These are phyloP conservation scores for Disparrhopalites patrizii DNA, from an alignment of 2,888 invertebrate species.

Conservation along the genomic window DNA sequence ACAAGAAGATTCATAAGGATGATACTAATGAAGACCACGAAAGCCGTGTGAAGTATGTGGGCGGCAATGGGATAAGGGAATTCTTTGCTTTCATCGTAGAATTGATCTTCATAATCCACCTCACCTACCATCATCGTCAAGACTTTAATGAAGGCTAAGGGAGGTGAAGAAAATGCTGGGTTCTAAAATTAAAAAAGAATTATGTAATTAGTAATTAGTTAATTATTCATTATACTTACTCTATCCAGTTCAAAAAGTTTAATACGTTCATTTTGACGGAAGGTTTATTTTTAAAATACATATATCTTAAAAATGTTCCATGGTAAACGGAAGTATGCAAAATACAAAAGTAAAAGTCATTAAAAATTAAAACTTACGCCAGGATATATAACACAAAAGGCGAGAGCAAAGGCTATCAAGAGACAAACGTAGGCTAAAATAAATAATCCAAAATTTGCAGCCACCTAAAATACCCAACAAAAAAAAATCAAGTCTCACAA, in stretches of 20 bases:
- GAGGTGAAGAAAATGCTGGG: constrained; percentile 40
- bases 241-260: not conserved
- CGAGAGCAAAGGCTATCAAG: constrained; percentile 78
- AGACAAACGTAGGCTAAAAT: constrained; percentile 79
- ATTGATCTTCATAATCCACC: constrained; percentile 45
- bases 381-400: constrained; percentile 83
- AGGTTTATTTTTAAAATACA: not conserved
- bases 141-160: constrained; percentile 43
- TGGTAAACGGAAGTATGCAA: no score
- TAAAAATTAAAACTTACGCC: constrained; percentile 32
- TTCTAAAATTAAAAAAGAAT: constrained; percentile 28
- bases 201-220: not conserved
- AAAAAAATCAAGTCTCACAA: not conserved
- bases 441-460: constrained; percentile 78
- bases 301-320: no score
- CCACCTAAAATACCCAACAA: constrained; percentile 34
- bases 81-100: constrained; percentile 35
- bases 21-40: constrained; percentile 40
- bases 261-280: not conserved
- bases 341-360: no score
- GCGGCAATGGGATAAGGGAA: constrained; percentile 39
- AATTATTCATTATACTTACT: not conserved
- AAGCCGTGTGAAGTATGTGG: constrained; percentile 43
- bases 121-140: constrained; percentile 40
- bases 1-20: constrained; percentile 46